Base-by-base conservation (phyloP, 2,888 invertebrate genomes). In the Ganaspis brasiliensis region DNA sequence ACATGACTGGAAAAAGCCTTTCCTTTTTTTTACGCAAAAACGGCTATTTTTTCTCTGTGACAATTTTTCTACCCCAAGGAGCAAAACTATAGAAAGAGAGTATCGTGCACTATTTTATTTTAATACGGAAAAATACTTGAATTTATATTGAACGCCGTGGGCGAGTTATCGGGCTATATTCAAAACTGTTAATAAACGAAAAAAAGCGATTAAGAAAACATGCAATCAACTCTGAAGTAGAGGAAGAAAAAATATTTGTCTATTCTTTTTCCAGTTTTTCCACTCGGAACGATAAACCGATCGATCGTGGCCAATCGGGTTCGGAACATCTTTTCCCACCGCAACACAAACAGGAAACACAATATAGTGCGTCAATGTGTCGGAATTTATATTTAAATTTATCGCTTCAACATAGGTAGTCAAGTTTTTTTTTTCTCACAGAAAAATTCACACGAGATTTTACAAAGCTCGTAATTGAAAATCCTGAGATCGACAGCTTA, bases 181-280 rank as follows among this genome's bases (percentile, higher is more conserved):
- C 6, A 4, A 6, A 12, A 1, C 14, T 12, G 21, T 63, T 63
- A 37, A 21, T 21, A 40, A 57, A 56, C 16, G 37, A 70, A 45
- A 70, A 57, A 19, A 40, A 35, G 26, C 14, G 21, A 31, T 35
- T 59, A 31, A 70, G 40, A 19, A 67, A 31, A 40, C 37, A 24
- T 67, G 74, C 55, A 70, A 74, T 52, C n/a, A 21, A 52, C 35
- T 26, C 59, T 57, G 26, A n/a, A 52, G 55, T 12, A 40, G 21
- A 16, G 59, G 37, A 40, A 21, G 40, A 75, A n/a, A 71, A 75
- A 75, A 75, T 71, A 61, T 40, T 37, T 61, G 63, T 72, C 57
- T 76, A 57, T 75, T 79, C 57, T 75, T 77, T 79, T 79, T 77
- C 75, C 75, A 73, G 75, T 19, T 40, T 77, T 61, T 61, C 61